A percentile compares a stretch with the other conserved stretches of the same genome.
phyloP scores from a whole-genome alignment of 2,113 vertebrate genomes.

The Xiphorhynchus elegans region DNA sequence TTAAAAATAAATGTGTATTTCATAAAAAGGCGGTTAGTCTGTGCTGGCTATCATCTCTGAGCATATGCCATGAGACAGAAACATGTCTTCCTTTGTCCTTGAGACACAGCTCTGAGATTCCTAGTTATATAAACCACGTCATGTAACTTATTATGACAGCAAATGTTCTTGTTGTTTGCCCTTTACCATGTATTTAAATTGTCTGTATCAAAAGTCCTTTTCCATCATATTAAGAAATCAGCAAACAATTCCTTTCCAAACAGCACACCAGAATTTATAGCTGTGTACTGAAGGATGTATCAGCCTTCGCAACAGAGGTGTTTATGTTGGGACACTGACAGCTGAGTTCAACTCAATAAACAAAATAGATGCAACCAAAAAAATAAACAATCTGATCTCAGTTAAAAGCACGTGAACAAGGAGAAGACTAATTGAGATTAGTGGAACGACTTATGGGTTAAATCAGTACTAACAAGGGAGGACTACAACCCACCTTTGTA shows the following conservation, averaged over 20 bases:
- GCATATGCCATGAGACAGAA: background rate
- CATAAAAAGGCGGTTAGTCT: background rate
- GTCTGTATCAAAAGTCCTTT: background rate
- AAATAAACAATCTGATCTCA: background rate
- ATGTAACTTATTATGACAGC: background rate
- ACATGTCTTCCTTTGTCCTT: background rate
- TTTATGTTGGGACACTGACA: background rate
- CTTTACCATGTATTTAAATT: background rate
- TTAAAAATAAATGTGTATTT: background rate
- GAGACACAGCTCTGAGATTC: background rate
- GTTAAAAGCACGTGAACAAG: background rate
- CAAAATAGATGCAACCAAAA: background rate
- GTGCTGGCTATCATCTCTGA: background rate
- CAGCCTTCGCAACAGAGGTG: background rate
- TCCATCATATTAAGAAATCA: background rate
- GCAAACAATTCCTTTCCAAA: background rate
- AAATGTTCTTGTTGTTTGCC: background rate
- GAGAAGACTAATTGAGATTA: background rate
- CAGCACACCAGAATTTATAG: background rate
- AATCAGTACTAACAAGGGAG: background rate
- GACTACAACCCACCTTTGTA: background rate
- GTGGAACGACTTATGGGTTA: background rate
- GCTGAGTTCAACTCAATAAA: background rate
- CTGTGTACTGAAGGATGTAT: background rate
- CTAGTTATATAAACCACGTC: background rate